Evolutionary conservation across 2,797 vertebrate genomes (phyloP), one percentile per base, ranked within the genome.

Genomic region (Lepilemur septentrionalis): DNA sequence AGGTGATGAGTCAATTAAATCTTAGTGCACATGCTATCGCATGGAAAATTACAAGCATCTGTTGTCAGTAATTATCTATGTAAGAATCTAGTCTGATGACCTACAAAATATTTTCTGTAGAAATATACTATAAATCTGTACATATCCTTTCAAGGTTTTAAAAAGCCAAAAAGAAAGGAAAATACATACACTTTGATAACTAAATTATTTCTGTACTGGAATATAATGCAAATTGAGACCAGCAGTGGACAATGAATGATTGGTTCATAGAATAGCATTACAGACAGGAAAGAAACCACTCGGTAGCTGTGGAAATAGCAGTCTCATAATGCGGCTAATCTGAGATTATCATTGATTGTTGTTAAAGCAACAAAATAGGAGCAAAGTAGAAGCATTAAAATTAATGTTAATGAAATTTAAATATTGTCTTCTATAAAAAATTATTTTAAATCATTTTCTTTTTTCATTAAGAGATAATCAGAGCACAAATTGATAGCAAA

Each of bases 41-140:
- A 98, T 98, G 98, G 98, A 91, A 97, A 98, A 97, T 95, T 83
- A 96, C 94, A 97, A 98, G 86, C 93, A 93, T 98, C 96, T 97
- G 41, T 96, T 97, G 95, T 95, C 94, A 96, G 22, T 95, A 97
- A 86, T 93, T 95, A 67, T 50, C 97, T 83, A 55, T 93, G 38
- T 97, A 96, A 95, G 89, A 95, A 67, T 97, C 80, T 97, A 95
- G 81, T 95, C 92, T 84, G 93, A 93, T 94, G 88, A 97, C 91
- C 94, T 97, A 83, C 69, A 91, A 86, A 97, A 63, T 95, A 95
- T 92, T 98, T 94, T 96, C 97, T 87, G 81, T 97, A 97, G 94
- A 97, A 96, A 91, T 89, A 89, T 48, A 82, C 94, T 89, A 91
- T 95, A 97, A 95, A 84, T 93, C 95, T 85, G 59, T 93, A 13